Conservation (phyloP, 2,113 vertebrate genomes). For the Sus scrofa region DNA sequence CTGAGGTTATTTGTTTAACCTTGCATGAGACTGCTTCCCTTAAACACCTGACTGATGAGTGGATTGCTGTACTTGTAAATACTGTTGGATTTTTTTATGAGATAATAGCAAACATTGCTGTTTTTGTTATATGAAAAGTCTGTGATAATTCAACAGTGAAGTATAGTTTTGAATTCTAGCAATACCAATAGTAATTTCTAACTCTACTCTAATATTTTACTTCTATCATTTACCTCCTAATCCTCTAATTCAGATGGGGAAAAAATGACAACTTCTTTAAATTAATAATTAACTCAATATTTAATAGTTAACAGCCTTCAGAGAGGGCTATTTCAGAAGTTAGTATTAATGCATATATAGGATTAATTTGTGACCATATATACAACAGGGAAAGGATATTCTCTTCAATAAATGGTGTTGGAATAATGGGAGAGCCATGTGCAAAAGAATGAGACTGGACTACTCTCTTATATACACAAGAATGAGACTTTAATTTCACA, state of each 20-base stretch:
- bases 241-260: background rate
- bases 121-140: background rate
- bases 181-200: slow-evolving; percentile 7
- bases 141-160: slow-evolving; percentile 39
- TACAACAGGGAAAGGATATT: background rate
- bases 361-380: background rate
- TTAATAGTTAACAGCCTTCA: background rate
- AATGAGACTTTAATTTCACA: no score
- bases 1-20: slow-evolving; percentile 1
- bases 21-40: background rate
- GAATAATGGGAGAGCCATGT: background rate
- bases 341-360: background rate
- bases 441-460: background rate
- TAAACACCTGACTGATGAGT: background rate
- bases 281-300: background rate
- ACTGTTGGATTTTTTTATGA: background rate
- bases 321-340: slow-evolving; percentile 35
- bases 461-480: background rate
- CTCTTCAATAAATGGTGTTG: background rate
- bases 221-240: background rate
- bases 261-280: slow-evolving; percentile 19
- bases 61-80: background rate
- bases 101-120: background rate
- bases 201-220: slow-evolving; percentile 15
- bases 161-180: slow-evolving; percentile 29